Conservation (phyloP, 2,888 invertebrate genomes). For the Tachina lurida region DNA sequence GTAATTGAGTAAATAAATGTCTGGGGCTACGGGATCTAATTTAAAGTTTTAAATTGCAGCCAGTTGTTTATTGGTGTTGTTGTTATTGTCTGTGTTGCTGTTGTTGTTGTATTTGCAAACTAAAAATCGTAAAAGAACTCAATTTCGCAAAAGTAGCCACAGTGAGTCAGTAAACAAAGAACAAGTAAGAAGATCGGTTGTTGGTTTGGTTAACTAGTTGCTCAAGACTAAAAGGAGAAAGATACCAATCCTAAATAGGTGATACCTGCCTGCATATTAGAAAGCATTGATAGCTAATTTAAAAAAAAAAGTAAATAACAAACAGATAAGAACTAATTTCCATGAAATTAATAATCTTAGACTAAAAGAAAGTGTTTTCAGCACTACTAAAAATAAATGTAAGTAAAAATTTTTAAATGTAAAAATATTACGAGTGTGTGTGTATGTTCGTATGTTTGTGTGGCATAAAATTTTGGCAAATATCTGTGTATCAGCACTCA, state of each 20-base stretch:
- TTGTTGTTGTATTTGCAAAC: conserved; percentile 49
- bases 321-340: not conserved
- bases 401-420: conserved; percentile 6
- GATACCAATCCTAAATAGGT: not conserved
- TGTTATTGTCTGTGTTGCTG: conserved; percentile 2
- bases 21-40: conserved; percentile 77
- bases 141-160: conserved; percentile 48
- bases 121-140: conserved; percentile 54
- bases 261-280: no score
- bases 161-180: conserved; percentile 79
- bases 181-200: conserved; percentile 78
- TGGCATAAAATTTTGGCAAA: not conserved
- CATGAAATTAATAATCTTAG: not conserved
- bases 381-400: not conserved
- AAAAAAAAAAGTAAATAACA: not conserved
- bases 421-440: not conserved
- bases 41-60: conserved; percentile 73
- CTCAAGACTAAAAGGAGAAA: not conserved
- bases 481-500: no score
- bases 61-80: conserved; percentile 45
- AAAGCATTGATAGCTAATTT: not conserved
- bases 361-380: conserved; percentile 5
- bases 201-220: conserved; percentile 49
- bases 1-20: conserved; percentile 70
- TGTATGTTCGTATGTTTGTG: not conserved